These are phyloP conservation scores for Rhombomys opimus DNA, from an alignment of 2,113 vertebrate genomes.

Conservation along the genomic window DNA sequence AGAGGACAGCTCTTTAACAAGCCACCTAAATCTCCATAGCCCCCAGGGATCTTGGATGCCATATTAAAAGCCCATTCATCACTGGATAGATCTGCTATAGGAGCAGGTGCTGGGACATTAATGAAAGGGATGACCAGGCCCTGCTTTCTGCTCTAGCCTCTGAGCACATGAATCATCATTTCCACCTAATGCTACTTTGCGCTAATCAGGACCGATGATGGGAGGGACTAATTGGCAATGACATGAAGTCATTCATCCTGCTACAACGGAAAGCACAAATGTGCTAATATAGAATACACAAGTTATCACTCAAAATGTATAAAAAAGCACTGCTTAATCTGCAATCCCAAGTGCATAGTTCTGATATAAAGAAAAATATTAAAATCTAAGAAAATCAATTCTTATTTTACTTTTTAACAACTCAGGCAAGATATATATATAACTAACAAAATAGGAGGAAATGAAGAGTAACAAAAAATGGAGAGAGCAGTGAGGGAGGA, in stretches of 20 bases:
- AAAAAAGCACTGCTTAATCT: not conserved
- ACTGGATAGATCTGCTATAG: not conserved
- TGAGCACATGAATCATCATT: slow-evolving; percentile 17
- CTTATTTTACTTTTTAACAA: slow-evolving; percentile 33
- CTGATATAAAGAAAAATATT: slow-evolving; percentile 3
- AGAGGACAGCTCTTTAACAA: slow-evolving; percentile 10
- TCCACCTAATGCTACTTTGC: slow-evolving; percentile 20
- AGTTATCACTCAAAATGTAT: not conserved
- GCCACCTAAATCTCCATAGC: not conserved
- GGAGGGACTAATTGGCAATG: slow-evolving; percentile 8
- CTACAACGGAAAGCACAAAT: not conserved
- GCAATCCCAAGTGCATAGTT: not conserved
- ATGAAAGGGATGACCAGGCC: not conserved
- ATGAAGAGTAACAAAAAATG: not conserved
- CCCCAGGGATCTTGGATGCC: not conserved
- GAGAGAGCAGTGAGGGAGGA: not conserved
- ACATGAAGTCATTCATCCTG: slow-evolving; percentile 5
- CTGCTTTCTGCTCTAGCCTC: not conserved
- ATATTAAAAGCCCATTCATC: slow-evolving; percentile 2
- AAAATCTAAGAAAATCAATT: slow-evolving; percentile 20
- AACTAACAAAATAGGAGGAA: not conserved
- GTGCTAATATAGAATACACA: not conserved
- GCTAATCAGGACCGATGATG: slow-evolving; percentile 35
- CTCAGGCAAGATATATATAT: not conserved
- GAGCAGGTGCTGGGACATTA: not conserved